Percentiles rank a stretch among this genome's conserved stretches.
Evolutionary conservation across 1,140 invertebrate genomes (phyloP).

Genomic region (Hesperophylax magnus): DNA sequence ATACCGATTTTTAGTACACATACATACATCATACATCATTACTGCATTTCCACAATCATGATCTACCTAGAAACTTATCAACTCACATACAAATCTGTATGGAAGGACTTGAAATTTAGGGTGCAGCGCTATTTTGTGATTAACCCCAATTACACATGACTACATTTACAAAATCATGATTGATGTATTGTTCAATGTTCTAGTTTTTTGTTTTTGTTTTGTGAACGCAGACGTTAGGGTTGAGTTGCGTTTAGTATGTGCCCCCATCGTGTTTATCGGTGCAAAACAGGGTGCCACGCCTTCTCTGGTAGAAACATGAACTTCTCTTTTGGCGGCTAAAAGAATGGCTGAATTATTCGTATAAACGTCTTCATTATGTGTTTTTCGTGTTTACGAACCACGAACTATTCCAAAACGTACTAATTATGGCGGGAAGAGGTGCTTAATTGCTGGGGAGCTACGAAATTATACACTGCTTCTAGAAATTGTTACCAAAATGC

Average conservation of each 20-base stretch:
- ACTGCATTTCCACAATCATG: conserved; percentile 4
- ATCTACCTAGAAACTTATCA: neutral
- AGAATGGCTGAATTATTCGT: conserved; percentile 5
- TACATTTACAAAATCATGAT: neutral
- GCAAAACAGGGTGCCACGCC: conserved; percentile 12
- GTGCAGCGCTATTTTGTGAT: too few relatives aligned
- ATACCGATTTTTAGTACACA: conserved; percentile 7
- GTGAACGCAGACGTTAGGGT: neutral
- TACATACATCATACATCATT: neutral
- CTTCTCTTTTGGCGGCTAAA: conserved; percentile 18
- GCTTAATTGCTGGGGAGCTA: conserved; percentile 11
- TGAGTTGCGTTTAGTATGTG: neutral
- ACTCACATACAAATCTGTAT: too few relatives aligned
- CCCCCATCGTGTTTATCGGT: conserved; percentile 5
- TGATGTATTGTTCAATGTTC: neutral
- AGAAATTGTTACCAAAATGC: conserved; percentile 1
- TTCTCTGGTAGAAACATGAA: neutral
- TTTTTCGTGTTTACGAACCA: conserved; percentile 32
- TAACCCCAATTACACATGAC: neutral
- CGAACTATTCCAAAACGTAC: conserved; percentile 26
- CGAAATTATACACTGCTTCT: conserved; percentile 16
- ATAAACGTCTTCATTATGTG: conserved; percentile 23
- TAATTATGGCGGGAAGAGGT: conserved; percentile 25
- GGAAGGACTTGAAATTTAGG: too few relatives aligned
- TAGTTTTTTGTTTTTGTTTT: neutral